These are phyloP conservation scores for Australoheros scitulus DNA, from an alignment of 2,113 vertebrate genomes.

Conservation along the genomic window DNA sequence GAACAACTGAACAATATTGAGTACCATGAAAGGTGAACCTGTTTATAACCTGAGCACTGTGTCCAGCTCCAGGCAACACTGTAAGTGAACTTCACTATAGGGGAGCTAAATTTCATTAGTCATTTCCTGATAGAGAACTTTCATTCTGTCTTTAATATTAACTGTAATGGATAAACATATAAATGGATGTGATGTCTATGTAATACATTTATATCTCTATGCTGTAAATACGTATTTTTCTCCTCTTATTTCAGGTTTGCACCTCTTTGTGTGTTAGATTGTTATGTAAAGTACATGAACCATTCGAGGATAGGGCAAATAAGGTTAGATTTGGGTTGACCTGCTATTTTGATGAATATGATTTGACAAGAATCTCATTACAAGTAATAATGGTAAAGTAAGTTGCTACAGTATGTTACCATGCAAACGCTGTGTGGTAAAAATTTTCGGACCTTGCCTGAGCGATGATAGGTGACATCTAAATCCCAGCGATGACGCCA, in stretches of 20 bases:
- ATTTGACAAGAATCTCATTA: not conserved
- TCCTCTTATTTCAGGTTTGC: not conserved
- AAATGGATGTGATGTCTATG: too few relatives aligned
- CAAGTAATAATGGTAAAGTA: not conserved
- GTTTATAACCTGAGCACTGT: not conserved
- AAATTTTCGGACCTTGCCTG: slow-evolving; percentile 24
- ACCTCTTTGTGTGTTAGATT: not conserved
- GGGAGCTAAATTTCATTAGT: slow-evolving; percentile 11
- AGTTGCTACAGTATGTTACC: slow-evolving; percentile 16
- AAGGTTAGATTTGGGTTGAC: not conserved
- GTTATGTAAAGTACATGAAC: not conserved
- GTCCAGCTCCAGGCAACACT: not conserved
- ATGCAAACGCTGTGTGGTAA: slow-evolving; percentile 23
- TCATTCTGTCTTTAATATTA: not conserved
- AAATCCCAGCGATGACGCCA: slow-evolving; percentile 39
- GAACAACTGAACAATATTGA: not conserved
- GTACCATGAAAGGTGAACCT: not conserved
- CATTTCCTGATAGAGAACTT: not conserved
- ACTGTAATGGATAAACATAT: too few relatives aligned
- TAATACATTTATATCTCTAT: not conserved
- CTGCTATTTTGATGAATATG: not conserved
- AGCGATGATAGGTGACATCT: slow-evolving; percentile 50
- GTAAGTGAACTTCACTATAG: not conserved
- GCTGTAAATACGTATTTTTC: not conserved
- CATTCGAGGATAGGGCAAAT: not conserved